Conservation (phyloP, 2,888 invertebrate species). For the Temnothorax rugatulus region DNA sequence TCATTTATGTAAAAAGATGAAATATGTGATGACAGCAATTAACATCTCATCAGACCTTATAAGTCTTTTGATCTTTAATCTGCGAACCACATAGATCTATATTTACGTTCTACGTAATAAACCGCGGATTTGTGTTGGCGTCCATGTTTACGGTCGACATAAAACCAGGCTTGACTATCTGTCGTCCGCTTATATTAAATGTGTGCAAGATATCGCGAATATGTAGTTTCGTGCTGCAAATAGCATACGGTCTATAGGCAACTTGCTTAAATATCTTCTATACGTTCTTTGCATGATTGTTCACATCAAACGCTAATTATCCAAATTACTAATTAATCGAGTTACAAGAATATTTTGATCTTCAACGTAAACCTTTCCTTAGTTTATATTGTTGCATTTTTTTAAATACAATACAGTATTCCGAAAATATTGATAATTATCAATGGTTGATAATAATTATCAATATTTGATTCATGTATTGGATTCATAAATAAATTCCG, state of each 20-base stretch:
- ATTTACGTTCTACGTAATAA: slow-evolving; percentile 32
- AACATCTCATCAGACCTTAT: slow-evolving; percentile 26
- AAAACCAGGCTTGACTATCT: slow-evolving; percentile 32
- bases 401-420: neutral
- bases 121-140: neutral
- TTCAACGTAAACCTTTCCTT: neutral
- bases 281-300: neutral
- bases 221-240: slow-evolving; percentile 2
- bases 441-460: too few relatives aligned
- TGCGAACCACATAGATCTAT: slow-evolving; percentile 11
- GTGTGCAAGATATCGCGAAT: neutral
- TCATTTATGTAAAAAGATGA: neutral
- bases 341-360: neutral
- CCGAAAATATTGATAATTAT: neutral
- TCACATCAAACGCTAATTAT: slow-evolving; percentile 6
- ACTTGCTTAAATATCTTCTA: neutral
- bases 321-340: slow-evolving; percentile 9
- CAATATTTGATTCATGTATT: neutral
- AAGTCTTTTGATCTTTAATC: slow-evolving; percentile 35
- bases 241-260: neutral
- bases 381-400: neutral
- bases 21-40: neutral
- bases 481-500: too few relatives aligned
- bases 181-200: slow-evolving; percentile 29
- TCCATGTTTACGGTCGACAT: slow-evolving; percentile 5